Base-by-base conservation (phyloP, 2,888 invertebrate genomes). In the Dioctria rufipes region DNA sequence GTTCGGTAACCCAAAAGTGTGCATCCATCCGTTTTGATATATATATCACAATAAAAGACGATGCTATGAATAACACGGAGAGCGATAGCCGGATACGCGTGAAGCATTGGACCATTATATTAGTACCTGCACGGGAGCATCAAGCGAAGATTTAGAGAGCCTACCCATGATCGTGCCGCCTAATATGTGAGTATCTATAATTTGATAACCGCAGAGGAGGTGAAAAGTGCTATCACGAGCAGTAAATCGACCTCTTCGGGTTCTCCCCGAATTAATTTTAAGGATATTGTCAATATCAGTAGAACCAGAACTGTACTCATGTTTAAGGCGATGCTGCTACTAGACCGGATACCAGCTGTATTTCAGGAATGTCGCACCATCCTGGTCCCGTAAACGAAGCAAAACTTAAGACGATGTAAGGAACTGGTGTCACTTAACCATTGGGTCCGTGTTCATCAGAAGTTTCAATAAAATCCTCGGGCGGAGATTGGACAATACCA, bases 351-450 rank as follows among this genome's bases (percentile, higher is more conserved):
- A 8, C 46, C 67, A 5, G 3, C 5, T 42, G 3, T 6, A 4
- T 46, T 40, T 4, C 40, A 43, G 67, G 8, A n/a, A 5, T 8
- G 46, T 13, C 6, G 67, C 5, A 67, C 13, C 5, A 42, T 67
- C 13, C 13, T 67, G 4, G n/a, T n/a, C n/a, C n/a, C n/a, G n/a
- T n/a, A n/a, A n/a, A n/a, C n/a, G n/a, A n/a, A n/a, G n/a, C n/a
- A 67, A 42, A 6, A 42, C 67, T 43, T 8, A 67, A 46, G n/a
- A 8, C 40, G 9, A 67, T 9, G 46, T 67, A 25, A 46, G 46
- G 4, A 67, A 42, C 39, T 67, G 67, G 67, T 8, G 67, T n/a
- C 67, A 42, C n/a, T 9, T 43, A 9, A 67, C 67, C 46, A 67
- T 67, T n/a, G 4, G 9, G 4, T n/a, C 43, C 11, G 46, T 43